These are phyloP conservation scores for Drosophila melanocephala DNA, from an alignment of 2,888 invertebrate species.

Conservation along the genomic window DNA sequence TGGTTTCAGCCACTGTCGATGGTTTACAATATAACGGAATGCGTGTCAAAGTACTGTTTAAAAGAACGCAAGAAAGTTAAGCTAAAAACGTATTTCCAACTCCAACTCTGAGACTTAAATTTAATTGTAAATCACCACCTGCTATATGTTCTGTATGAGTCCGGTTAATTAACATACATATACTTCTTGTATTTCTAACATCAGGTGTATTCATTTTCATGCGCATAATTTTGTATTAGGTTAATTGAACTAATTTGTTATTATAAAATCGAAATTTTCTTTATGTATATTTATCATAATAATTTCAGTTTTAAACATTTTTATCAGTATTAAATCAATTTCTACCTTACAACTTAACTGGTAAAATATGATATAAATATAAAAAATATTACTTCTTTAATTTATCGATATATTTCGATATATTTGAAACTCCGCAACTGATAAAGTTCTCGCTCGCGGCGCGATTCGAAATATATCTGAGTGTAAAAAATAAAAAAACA, in stretches of 20 bases:
- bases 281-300: neutral
- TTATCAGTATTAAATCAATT: neutral
- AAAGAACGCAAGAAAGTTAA: conserved; percentile 11
- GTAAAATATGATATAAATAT: neutral
- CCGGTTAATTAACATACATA: neutral
- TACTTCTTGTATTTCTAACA: neutral
- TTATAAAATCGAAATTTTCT: neutral
- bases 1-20: conserved; percentile 11
- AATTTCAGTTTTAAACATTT: neutral
- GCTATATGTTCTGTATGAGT: neutral
- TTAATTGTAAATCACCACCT: conserved; percentile 8
- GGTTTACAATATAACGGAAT: conserved; percentile 16
- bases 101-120: neutral
- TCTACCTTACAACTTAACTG: neutral
- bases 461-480: neutral
- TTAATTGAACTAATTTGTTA: neutral
- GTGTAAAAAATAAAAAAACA: neutral
- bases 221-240: neutral
- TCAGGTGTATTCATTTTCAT: neutral
- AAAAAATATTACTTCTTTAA: neutral
- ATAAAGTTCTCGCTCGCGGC: neutral
- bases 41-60: conserved; percentile 27
- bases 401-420: neutral
- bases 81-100: conserved; percentile 3
- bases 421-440: neutral